Base-by-base conservation (phyloP, 2,113 vertebrate species). In the Neodontobutis hainanensis region DNA sequence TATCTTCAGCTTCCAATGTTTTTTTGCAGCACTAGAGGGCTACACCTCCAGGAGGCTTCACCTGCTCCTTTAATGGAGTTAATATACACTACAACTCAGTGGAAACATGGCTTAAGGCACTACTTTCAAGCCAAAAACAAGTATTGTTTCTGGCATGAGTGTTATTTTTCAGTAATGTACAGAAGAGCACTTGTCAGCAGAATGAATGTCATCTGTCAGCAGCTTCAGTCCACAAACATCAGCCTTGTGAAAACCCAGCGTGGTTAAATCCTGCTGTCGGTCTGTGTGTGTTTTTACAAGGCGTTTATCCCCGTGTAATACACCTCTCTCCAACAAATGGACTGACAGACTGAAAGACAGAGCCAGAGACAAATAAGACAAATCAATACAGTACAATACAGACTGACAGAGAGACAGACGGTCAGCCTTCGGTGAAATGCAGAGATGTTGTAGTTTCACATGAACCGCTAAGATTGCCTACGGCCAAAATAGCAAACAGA, bases 361-460 rank as follows among this genome's bases (percentile, higher is more conserved):
- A 84, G 61, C 1, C 36, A 58, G 62, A 61, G 46, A 83, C 72
- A 85, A 62, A 77, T 56, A 80, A 38, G 92, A 94, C 93, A 94
- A 90, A 81, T 79, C 48, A 52, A 65, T 77, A 75, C 68, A 78
- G 63, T 83, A 62, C 80, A 76, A 88, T 75, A 85, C 83, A 76
- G 61, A 85, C 76, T 68, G 83, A 90, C 72, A 90, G 76, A 89
- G 70, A 82, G 92, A 95, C 94, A 84, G 89, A 89, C 85, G 80
- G 81, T 83, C 84, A 81, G 95, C 94, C 94, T 94, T 94, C 5
- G 86, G 89, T 86, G 88, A 92, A 95, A 95, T 95, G 94, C 94
- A 94, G 91, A 92, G 85, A 88, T 82, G 95, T 96, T 96, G 95
- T 96, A 96, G 94, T 96, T 98, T 95, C 97, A 98, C 97, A 98